Base-by-base conservation (phyloP, 2,797 vertebrate species). In the Zalophus californianus region DNA sequence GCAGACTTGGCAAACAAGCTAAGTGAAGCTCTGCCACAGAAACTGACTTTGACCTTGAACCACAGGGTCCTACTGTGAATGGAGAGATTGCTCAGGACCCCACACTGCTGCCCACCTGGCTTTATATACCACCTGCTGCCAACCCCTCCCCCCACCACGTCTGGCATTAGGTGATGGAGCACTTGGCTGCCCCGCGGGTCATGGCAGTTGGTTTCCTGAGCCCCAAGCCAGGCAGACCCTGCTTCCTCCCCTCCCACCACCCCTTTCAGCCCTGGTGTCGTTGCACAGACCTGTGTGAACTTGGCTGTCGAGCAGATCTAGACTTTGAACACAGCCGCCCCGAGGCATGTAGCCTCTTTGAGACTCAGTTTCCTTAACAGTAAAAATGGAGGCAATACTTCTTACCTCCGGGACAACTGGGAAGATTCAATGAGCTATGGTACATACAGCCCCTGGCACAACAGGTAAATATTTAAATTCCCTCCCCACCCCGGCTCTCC, bases 1-100 rank as follows among this genome's bases (percentile, higher is more conserved):
- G 85, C 50, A 82, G 48, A 79, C 66, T 79, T 94, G 82, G 35
- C 11, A 0, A 72, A 94, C 41, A 41, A 88, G 18, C 86, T 38
- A 90, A 18, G 58, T 21, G 72, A 94, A 64, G 73, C 87, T 89
- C 72, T 91, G 77, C 35, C 78, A 96, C 50, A 82, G 86, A 91
- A 75, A 72, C 18, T 60, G 87, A 91, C 88, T 97, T 91, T 97
- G 95, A 96, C 86, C 96, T 98, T 94, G 94, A 98, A 84, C 44
- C 64, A 87, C 27, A 80, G 79, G 52, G 70, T 60, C 86, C 56
- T 75, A 48, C 96, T 96, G 86, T 75, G 95, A 86, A 52, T 21
- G 32, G 25, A 93, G 54, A 93, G 41, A 80, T 29, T 72, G 94
- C 85, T 84, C 92, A 88, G 96, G 54, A 66, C 94, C 79, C 94